Evolutionary conservation across 1,140 invertebrate species (phyloP), one percentile per base, ranked within the genome.

Genomic region (Oncopodura yosiiana): DNA sequence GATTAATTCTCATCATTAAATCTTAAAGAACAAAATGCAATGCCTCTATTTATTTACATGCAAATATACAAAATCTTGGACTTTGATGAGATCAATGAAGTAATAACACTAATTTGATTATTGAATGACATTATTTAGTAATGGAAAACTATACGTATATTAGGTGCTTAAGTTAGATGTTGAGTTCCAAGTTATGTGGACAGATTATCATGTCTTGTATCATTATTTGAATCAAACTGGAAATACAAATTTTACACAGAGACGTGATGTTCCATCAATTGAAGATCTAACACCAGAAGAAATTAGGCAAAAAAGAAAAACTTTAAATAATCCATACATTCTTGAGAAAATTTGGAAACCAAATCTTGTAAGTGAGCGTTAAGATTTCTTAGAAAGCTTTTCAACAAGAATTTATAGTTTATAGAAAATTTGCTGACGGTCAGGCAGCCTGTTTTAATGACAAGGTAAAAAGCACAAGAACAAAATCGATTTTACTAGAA

Each of bases 341-440:
- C 36, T 50, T 6, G 48, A 50, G 4, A 19, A 14, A 11, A 27
- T 50, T 12, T 50, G 48, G 48, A 50, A 50, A 38, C 48, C 48
- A 6, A 50, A 50, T 38, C 48, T 50, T 3, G 37, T 38, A 14
- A 38, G 37, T 23, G 48, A 34, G 37, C 24, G 23, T 6, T 19
- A 19, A 14, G 3, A 6, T 50, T 11, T 5, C 4, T 50, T 50
- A 38, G 21, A 14, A 21, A 21, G 19, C 30, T 8, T 4, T 49
- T 6, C 29, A 9, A 32, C 9, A n/a, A 49, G 6, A 16, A 6
- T 30, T 36, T 32, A 30, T 12, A 4, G 26, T 11, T 30, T 16
- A 18, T 5, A 30, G 5, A 19, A 19, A 11, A 5, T 21, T 6
- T 5, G 30, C 38, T 8, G 14, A 8, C 30, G 14, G 30, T 14